Evolutionary conservation across 2,797 vertebrate species (phyloP).

Genomic region (Rachycentron canadum): DNA sequence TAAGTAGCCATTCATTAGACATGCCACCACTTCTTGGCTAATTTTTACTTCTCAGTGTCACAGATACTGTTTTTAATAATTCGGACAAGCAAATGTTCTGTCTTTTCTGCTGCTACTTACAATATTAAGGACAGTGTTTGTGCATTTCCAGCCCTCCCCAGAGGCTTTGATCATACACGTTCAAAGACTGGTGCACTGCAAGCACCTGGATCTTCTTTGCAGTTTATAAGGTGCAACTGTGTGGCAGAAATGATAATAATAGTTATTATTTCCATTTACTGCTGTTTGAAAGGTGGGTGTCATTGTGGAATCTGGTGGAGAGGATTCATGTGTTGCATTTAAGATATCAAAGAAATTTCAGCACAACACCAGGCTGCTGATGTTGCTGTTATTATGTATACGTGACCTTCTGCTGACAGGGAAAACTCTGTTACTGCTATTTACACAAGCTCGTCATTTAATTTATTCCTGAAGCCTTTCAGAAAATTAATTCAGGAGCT

Average conservation of each 20-base stretch:
- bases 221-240: constrained; percentile 61
- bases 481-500: constrained; percentile 35
- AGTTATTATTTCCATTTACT: constrained; percentile 70
- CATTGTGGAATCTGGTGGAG: constrained; percentile 47
- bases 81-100: not conserved
- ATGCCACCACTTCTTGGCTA: constrained; percentile 6
- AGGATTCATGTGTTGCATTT: constrained; percentile 3
- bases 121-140: constrained; percentile 26
- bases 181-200: constrained; percentile 58
- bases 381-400: not conserved
- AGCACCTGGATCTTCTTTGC: constrained; percentile 73
- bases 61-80: constrained; percentile 27
- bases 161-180: constrained; percentile 63
- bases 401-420: not conserved
- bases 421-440: not conserved
- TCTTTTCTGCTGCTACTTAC: not conserved
- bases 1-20: constrained; percentile 48
- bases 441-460: not conserved
- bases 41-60: constrained; percentile 36
- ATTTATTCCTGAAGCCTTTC: not conserved
- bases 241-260: constrained; percentile 74
- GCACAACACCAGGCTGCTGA: not conserved
- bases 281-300: constrained; percentile 62
- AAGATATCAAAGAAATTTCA: not conserved
- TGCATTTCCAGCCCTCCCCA: constrained; percentile 34